These are phyloP conservation scores for Antheraea assamensis DNA, from an alignment of 2,888 invertebrate species.

Conservation along the genomic window DNA sequence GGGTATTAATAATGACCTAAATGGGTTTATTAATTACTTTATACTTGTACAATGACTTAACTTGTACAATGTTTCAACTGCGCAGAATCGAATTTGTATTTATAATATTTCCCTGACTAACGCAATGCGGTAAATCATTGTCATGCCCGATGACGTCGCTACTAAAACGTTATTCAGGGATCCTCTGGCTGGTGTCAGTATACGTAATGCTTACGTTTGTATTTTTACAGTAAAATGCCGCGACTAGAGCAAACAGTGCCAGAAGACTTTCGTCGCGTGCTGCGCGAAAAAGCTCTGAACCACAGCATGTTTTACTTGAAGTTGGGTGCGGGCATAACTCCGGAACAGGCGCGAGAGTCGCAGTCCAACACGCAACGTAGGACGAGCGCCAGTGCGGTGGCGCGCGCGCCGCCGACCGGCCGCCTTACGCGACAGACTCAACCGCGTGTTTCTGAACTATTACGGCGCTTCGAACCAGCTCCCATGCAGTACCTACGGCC, in stretches of 20 bases:
- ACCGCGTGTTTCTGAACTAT: slow-evolving; percentile 71
- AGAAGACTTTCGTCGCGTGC: slow-evolving; percentile 75
- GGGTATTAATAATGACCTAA: not conserved
- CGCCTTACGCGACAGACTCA: slow-evolving; percentile 66
- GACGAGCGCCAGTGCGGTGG: slow-evolving; percentile 57
- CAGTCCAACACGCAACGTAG: slow-evolving; percentile 41
- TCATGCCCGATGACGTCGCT: not conserved
- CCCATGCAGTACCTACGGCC: slow-evolving; percentile 78
- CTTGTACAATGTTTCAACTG: not conserved
- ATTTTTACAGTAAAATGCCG: slow-evolving; percentile 53
- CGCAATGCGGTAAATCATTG: not conserved
- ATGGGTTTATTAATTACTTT: not conserved
- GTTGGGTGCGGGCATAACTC: slow-evolving; percentile 63
- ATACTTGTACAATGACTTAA: not conserved
- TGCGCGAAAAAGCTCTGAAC: slow-evolving; percentile 75
- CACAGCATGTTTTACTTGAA: slow-evolving; percentile 79
- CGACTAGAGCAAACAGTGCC: slow-evolving; percentile 65
- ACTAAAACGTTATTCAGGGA: not conserved
- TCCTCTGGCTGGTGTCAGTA: not conserved
- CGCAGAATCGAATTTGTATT: not conserved
- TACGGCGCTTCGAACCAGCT: slow-evolving; percentile 70
- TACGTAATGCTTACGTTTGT: slow-evolving; percentile 1
- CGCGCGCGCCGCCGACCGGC: slow-evolving; percentile 67
- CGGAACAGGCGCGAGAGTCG: slow-evolving; percentile 47
- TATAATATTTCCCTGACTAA: not conserved